A percentile compares a stretch with the other conserved stretches of the same genome.
phyloP scores from a whole-genome alignment of 1,140 invertebrate species.

The Elysia chlorotica region DNA sequence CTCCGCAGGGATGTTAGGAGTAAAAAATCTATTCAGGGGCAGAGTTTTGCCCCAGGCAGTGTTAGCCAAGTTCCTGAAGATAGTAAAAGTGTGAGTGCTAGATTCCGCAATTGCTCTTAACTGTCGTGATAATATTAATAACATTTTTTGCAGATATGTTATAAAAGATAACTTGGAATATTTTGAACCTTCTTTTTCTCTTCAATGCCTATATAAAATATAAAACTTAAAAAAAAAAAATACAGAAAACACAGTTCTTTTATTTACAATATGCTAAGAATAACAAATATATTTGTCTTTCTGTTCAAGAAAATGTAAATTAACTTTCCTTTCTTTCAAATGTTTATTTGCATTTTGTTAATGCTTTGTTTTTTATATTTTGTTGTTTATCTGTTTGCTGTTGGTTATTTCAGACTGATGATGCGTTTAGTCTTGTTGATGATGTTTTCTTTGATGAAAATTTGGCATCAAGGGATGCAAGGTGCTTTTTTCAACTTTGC shows the following conservation, averaged over 20 bases:
- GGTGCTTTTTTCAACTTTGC: no score
- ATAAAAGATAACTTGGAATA: not conserved
- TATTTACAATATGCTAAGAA: not conserved
- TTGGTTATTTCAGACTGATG: conserved; percentile 23
- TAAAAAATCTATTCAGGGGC: conserved; percentile 37
- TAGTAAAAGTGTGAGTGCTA: not conserved
- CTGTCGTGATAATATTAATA: no score
- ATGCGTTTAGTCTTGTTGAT: conserved; percentile 51
- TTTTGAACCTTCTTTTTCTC: not conserved
- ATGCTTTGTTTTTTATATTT: not conserved
- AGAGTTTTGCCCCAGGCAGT: conserved; percentile 50
- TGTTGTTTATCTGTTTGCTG: not conserved
- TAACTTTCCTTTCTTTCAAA: not conserved
- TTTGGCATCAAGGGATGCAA: not conserved
- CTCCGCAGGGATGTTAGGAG: conserved; percentile 35
- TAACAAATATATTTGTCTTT: not conserved
- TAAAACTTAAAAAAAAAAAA: not conserved
- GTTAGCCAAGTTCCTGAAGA: conserved; percentile 31
- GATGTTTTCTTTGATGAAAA: conserved; percentile 56
- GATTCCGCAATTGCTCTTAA: not conserved
- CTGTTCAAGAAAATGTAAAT: not conserved
- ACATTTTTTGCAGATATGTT: not conserved
- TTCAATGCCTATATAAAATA: not conserved
- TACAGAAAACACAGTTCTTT: not conserved
- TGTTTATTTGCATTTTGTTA: not conserved